Evolutionary conservation across 1,140 invertebrate species (phyloP).

Genomic region (Drosophila trapezifrons): DNA sequence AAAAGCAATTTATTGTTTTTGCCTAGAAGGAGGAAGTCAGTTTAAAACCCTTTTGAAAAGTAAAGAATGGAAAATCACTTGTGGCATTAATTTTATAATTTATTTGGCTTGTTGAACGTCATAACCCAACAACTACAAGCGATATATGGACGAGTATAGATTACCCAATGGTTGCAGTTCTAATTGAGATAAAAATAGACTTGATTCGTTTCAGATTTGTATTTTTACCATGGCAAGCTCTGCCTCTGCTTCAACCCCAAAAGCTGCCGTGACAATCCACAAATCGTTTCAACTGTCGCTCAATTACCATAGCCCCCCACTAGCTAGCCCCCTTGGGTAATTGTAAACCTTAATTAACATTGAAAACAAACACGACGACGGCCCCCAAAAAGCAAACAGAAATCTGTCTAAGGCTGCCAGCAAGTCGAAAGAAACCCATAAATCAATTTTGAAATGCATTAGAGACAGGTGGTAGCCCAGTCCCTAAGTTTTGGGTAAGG

Average conservation of each 20-base stretch:
- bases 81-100: slow-evolving; percentile 1
- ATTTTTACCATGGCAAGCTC: too few species aligned
- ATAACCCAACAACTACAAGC: neutral
- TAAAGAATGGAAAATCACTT: neutral
- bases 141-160: neutral
- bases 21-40: slow-evolving; percentile 21
- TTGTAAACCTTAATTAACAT: slow-evolving; percentile 81
- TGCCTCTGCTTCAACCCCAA: neutral
- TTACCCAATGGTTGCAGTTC: too few species aligned
- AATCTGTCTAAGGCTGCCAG: slow-evolving; percentile 31
- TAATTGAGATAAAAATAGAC: too few species aligned
- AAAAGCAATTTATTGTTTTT: slow-evolving; percentile 80
- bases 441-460: slow-evolving; percentile 82
- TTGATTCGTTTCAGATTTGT: too few species aligned
- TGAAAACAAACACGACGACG: slow-evolving; percentile 74
- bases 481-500: slow-evolving; percentile 16
- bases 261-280: neutral
- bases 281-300: slow-evolving; percentile 39
- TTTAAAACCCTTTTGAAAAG: neutral
- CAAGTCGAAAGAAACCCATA: slow-evolving; percentile 77
- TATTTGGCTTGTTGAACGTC: neutral
- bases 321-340: slow-evolving; percentile 42
- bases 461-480: slow-evolving; percentile 44
- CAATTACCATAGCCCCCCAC: slow-evolving; percentile 25
- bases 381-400: slow-evolving; percentile 34